Evolutionary conservation across 2,888 invertebrate species (phyloP), one percentile per base, ranked within the genome.

Genomic region (Ophion obscuratus): DNA sequence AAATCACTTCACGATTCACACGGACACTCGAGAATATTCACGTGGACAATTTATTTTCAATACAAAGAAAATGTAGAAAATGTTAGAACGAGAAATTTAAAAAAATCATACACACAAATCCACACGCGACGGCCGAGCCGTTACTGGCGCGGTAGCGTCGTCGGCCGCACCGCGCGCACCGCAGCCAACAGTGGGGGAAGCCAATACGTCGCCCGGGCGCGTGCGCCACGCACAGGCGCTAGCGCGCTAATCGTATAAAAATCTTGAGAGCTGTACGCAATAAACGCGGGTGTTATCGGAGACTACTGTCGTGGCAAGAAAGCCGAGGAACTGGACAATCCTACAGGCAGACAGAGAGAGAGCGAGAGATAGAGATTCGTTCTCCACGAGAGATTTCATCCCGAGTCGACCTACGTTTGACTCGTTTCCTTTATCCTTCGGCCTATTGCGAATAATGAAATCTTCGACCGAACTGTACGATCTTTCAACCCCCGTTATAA

Each of bases 281-380:
- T 78, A 78, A 64, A 61, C 68, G 67, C 40, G 20, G 10, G 77
- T 88, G 86, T 88, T 80, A 88, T 88, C 87, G 86, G 87, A 88
- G 86, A 83, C 87, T 83, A 83, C 81, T 82, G 81, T 83, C 81
- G 83, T 70, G 73, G 83, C 67, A 68, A 67, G 70, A 81, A 71
- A 47, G 66, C 68, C 70, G 67, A 70, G 79, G 61, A 88, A 85
- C 84, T 81, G 85, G 87, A 88, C 80, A 85, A 64, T 78, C 82
- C 14, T 64, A 61, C 77, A 17, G 74, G 31, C 20, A 70, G 62
- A 81, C 44, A 47, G 27, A 70, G 61, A 61, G n/a, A 20, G 61
- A 61, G 20, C 24, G 20, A 61, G 36, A 53, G 47, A 64, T 66
- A 57, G 40, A 9, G 40, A 53, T 53, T 53, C 53, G 53, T 53